Base-by-base conservation (phyloP, 2,888 invertebrate species). In the Andrena hattorfiana region DNA sequence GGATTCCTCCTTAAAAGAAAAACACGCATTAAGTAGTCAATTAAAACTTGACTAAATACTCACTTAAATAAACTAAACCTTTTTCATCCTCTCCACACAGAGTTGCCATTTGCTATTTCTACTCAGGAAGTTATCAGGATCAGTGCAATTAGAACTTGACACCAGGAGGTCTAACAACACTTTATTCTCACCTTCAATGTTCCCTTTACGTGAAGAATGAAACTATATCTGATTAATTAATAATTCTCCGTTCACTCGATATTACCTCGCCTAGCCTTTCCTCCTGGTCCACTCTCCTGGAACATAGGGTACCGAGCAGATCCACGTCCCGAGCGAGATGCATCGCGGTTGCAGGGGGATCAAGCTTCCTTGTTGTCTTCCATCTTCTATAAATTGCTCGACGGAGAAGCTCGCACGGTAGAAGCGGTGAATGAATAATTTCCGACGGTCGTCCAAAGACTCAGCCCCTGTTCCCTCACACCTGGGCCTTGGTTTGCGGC, bases 321-420 rank as follows among this genome's bases (percentile, higher is more conserved):
- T 54, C 8, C 10, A 56, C 28, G 35, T 10, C 32, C 7, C 10
- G 10, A 62, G 64, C 16, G 35, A 51, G 56, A 73, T 49, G 69
- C 26, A 66, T 78, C 78, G 64, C 26, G 2, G 30, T n/a, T 59
- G 28, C 49, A 67, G 1, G 7, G 51, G 48, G 32, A 74, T 74
- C 54, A 48, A 59, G 48, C 74, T 56, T 10, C 5, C 62, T 67
- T 42, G 75, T 69, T 70, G 81, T 81, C 71, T 81, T 75, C 75
- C 81, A 75, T 81, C 81, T 82, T 81, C 74, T 81, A 74, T 60
- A 75, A 82, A 82, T 71, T 81, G 80, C 62, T 51, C 35, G 66
- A 48, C 48, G 70, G 56, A 71, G 82, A 16, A 71, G 59, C 74
- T 62, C 23, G 66, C 20, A 54, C 70, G 62, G 60, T 30, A 49